Evolutionary conservation across 2,888 invertebrate species (phyloP).

Genomic region (Drosophila melanosoma): DNA sequence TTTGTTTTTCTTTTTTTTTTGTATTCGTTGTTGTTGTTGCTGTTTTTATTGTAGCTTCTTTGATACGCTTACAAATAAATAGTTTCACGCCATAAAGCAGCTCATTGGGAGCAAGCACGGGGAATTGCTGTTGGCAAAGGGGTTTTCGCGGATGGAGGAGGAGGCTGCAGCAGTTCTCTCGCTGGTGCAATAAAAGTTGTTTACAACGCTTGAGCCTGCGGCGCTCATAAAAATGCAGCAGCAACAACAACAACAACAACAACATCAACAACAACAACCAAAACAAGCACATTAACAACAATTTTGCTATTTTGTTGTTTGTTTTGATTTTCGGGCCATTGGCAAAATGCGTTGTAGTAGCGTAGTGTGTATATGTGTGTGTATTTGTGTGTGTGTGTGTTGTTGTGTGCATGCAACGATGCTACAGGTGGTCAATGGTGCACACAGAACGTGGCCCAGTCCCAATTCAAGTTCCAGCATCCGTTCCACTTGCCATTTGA

Average conservation of each 20-base stretch:
- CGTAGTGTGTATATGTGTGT: neutral
- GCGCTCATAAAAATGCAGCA: constrained; percentile 72
- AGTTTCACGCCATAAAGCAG: constrained; percentile 75
- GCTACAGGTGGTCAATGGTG: constrained; percentile 69
- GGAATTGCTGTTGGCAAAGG: neutral
- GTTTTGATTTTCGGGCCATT: constrained; percentile 75
- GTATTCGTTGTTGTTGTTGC: constrained; percentile 30
- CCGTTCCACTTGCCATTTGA: constrained; percentile 15
- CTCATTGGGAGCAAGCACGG: constrained; percentile 3
- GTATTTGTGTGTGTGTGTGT: constrained; percentile 1
- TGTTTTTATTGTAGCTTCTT: constrained; percentile 62
- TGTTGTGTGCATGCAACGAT: constrained; percentile 7
- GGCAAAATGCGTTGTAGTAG: constrained; percentile 43
- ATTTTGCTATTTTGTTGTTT: constrained; percentile 61
- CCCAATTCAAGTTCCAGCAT: constrained; percentile 35
- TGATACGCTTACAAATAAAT: constrained; percentile 79
- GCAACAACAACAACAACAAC: constrained; percentile 20
- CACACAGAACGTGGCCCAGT: constrained; percentile 46
- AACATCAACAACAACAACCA: constrained; percentile 14
- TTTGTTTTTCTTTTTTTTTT: constrained; percentile 23
- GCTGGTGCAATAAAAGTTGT: constrained; percentile 72
- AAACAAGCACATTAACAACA: constrained; percentile 61
- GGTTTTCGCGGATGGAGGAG: neutral
- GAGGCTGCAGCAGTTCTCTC: constrained; percentile 3
- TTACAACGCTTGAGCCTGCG: constrained; percentile 73